A percentile compares a stretch with the other conserved stretches of the same genome.
Evolutionary conservation across 1,140 invertebrate species (phyloP).

Genomic region (Apis florea): DNA sequence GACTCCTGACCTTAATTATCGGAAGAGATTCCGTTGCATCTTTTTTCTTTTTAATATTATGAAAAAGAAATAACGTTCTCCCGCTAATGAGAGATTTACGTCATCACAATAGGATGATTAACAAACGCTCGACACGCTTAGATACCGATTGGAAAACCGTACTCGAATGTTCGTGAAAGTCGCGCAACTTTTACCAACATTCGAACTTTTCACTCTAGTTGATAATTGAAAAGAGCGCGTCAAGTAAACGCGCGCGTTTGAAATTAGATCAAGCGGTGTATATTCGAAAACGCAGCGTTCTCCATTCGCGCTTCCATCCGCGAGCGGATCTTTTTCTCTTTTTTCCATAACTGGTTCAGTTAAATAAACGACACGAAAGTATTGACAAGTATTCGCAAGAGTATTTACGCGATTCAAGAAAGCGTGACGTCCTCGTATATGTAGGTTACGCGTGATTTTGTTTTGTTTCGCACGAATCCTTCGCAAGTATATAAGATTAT

Average conservation of each 20-base stretch:
- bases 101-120: conserved; percentile 21
- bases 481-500: too few species aligned
- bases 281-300: not conserved
- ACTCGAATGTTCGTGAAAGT: conserved; percentile 29
- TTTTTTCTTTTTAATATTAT: not conserved
- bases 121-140: conserved; percentile 4
- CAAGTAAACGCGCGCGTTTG: not conserved
- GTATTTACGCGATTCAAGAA: not conserved
- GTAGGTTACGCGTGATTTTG: conserved; percentile 32
- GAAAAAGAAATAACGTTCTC: not conserved
- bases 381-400: conserved; percentile 10
- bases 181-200: conserved; percentile 10
- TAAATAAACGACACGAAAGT: not conserved
- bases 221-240: conserved; percentile 1
- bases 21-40: not conserved
- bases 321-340: not conserved
- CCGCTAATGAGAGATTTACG: conserved; percentile 12
- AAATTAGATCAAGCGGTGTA: conserved; percentile 51
- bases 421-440: conserved; percentile 29
- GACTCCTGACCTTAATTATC: conserved; percentile 7
- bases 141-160: not conserved
- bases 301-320: not conserved
- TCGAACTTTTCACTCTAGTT: conserved; percentile 10
- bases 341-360: not conserved
- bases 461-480: conserved; percentile 23